Evolutionary conservation across 1,140 invertebrate genomes (phyloP), one percentile per base, ranked within the genome.

Genomic region (Melipona quadrifasciata): DNA sequence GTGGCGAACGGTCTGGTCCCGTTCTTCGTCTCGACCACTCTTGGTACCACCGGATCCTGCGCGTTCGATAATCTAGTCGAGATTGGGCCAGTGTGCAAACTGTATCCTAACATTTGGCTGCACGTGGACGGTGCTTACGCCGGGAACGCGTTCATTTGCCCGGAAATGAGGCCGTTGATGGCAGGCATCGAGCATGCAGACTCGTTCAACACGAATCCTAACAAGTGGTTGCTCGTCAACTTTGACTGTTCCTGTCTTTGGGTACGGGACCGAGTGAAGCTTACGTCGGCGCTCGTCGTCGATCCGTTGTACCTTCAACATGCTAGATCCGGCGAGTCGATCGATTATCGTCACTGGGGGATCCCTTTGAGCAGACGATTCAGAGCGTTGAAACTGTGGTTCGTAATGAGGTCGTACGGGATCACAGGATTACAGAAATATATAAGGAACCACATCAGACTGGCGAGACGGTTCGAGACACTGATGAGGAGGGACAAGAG

Each of bases 211-310:
- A 98, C 97, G 1, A 99, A 99, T 94, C 97, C 98, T 0, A 99
- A 99, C 93, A 99, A 99, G 94, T 98, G 98, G 97, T 95, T 99
- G 90, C 93, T 99, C 31, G 97, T 97, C 0, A 98, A 98, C 92
- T 98, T 98, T 90, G 98, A 99, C 91, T 98, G 98, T 90, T 98
- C 98, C 0, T 97, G 97, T 67, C 95, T 99, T 91, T 99, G 98
- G 98, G 98, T 99, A 1, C 96, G 96, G 81, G 98, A 99, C 93
- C 95, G 97, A 81, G 97, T 98, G 84, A 96, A 97, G 86, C 95
- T 99, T 68, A 99, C 99, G 6, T 97, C 98, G 78, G 99, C 99
- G 0, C 94, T 99, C 81, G 98, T 99, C 16, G 99, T 99, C 0
- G 98, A 99, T 95, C 98, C 98, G 0, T 93, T 99, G 0, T 99